Evolutionary conservation across 2,888 invertebrate genomes (phyloP).

Genomic region (Troilus luridus): DNA sequence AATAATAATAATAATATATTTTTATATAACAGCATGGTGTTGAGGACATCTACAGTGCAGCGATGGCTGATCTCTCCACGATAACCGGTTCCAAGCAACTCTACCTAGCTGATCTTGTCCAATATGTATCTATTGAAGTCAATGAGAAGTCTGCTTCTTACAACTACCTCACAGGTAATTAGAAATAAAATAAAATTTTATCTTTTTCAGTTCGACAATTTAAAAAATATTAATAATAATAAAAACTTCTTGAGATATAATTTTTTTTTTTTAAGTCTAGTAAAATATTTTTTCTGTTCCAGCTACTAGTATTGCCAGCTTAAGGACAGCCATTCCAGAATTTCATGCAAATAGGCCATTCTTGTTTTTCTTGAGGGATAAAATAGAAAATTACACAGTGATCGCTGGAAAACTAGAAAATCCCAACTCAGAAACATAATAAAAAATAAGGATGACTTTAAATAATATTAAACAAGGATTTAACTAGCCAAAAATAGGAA

Average conservation of each 20-base stretch:
- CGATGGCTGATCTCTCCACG: conserved; percentile 74
- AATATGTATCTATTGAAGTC: conserved; percentile 76
- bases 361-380: conserved; percentile 66
- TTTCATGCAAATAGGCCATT: conserved; percentile 67
- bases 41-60: conserved; percentile 74
- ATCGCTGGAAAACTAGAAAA: conserved; percentile 66
- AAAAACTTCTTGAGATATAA: too few relatives aligned
- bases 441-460: neutral
- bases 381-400: conserved; percentile 65
- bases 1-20: neutral
- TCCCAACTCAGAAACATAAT: conserved; percentile 61
- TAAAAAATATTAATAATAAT: neutral
- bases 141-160: conserved; percentile 73
- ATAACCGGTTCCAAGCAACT: conserved; percentile 75
- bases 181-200: neutral
- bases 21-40: conserved; percentile 70
- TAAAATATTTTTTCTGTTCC: conserved; percentile 56
- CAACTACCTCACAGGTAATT: conserved; percentile 71
- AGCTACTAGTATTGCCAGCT: conserved; percentile 64
- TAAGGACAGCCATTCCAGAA: conserved; percentile 63
- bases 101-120: conserved; percentile 78
- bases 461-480: too few relatives aligned
- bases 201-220: neutral
- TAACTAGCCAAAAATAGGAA: neutral
- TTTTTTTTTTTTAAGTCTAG: neutral